Base-by-base conservation (phyloP, 2,113 vertebrate species). In the Sebastes schlegelii region DNA sequence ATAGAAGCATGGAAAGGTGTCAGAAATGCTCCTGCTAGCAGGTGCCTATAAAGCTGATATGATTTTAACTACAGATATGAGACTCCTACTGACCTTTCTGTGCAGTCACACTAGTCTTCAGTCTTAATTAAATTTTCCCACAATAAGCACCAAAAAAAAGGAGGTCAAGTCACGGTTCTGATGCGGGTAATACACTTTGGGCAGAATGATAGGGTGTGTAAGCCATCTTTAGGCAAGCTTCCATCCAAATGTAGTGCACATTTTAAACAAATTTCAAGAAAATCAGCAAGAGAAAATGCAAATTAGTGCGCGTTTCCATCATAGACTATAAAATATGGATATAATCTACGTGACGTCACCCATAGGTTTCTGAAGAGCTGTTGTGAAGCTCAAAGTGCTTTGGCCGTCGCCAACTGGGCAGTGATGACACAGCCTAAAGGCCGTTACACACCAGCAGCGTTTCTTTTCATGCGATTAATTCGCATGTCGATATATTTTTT, bases 41-140 rank as follows among this genome's bases (percentile, higher is more conserved):
- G 60, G 57, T 43, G 26, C 43, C 21, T 11, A 23, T 23, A 2
- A 74, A 81, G 49, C 57, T 19, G 48, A 67, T 49, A 3, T 42
- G 45, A 72, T 23, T 61, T 13, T 6, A 21, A 72, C 8, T 65
- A 49, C n/a, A 52, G 43, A 64, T 42, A 48, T 8, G 16, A 74
- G n/a, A 61, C 63, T 77, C 60, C 13, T 54, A 43, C 42, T 26
- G 64, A 64, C 19, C 57, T 58, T 8, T 48, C 13, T 26, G 55
- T 74, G 14, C 9, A 26, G 68, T 87, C 82, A 85, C 82, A 85
- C 48, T 71, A 79, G 71, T 54, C 48, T 21, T 58, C 40, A 60
- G 23, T 58, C 23, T 26, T 49, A 9, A 45, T 68, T 0, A 55
- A 19, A 4, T 4, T 34, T 10, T 4, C 58, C 45, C 13, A 67